Evolutionary conservation across 2,113 vertebrate species (phyloP), one percentile per base, ranked within the genome.

Genomic region (Cochlearius cochlearius): DNA sequence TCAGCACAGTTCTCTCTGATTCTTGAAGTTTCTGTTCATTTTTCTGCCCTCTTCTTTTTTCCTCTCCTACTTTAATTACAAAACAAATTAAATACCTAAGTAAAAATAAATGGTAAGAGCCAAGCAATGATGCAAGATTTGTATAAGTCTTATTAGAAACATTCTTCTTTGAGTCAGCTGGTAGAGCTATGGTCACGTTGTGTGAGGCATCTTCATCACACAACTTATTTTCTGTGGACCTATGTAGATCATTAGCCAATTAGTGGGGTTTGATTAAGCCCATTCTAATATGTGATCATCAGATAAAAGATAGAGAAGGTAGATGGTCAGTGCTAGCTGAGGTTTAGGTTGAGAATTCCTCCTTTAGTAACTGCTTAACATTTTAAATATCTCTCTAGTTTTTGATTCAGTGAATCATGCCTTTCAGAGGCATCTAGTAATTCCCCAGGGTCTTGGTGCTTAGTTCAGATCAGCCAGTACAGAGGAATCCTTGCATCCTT

Each of bases 141-240:
- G 5, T 58, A 3, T 41, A 47, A 55, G 6, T 27, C 23, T 66
- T 55, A 9, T 25, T 55, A 81, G 22, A 39, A 88, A 16, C 0
- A 30, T 62, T 78, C 14, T 78, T 55, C 43, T 94, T 74, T 53
- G 30, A 89, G 32, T 72, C 29, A 80, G 13, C 7, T 36, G 11
- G 20, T 60, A 64, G 47, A 90, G 1, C 9, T 58, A 5, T 15
- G 15, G 14, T 60, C 43, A 63, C 0, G 0, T 29, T 60, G 5
- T 39, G 25, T 49, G 43, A 62, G 13, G 17, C 17, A 41, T 43
- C 38, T 58, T 89, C 50, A 34, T 47, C 12, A 29, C 6, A 58
- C 10, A 81, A 10, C 2, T 18, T 32, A 7, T 75, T 53, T 93
- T 81, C 66, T 79, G 19, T 77, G 29, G 12, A 4, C 67, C 9